Conservation (phyloP, 1,140 invertebrate genomes). For the Pseudomyrmex concolor region DNA sequence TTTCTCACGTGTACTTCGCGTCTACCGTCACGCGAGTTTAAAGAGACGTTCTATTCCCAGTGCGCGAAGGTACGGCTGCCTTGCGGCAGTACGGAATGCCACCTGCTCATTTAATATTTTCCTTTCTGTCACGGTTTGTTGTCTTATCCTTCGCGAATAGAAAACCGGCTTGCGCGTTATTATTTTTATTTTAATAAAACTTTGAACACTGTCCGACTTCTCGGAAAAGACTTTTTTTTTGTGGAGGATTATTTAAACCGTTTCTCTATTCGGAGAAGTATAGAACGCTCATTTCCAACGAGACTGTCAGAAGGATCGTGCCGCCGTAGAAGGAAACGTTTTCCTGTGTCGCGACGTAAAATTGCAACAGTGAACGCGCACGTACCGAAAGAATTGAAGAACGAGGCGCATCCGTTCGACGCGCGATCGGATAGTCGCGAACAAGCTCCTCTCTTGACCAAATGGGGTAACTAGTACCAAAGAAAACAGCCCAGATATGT, state of each 20-base stretch:
- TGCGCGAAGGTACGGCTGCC: conserved; percentile 35
- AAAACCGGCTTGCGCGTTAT: background rate
- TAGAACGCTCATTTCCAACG: background rate
- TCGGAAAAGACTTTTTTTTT: background rate
- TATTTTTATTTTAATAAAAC: background rate
- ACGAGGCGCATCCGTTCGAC: conserved; percentile 75
- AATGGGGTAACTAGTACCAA: conserved; percentile 77
- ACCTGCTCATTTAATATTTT: conserved; percentile 57
- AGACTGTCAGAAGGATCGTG: conserved; percentile 52
- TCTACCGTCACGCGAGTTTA: conserved; percentile 69
- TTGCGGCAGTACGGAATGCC: conserved; percentile 38
- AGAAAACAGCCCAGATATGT: conserved; percentile 82
- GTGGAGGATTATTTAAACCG: too few species aligned
- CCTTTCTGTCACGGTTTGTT: conserved; percentile 15
- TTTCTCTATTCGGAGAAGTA: too few species aligned
- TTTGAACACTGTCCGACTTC: background rate
- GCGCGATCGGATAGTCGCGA: conserved; percentile 54
- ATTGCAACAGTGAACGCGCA: conserved; percentile 42
- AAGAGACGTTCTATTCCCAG: conserved; percentile 69
- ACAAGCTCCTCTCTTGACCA: conserved; percentile 76
- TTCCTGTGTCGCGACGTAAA: conserved; percentile 63
- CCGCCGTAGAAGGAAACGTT: conserved; percentile 63
- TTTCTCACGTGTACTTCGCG: conserved; percentile 69
- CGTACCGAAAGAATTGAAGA: conserved; percentile 67
- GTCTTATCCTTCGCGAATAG: background rate